Percentiles rank a stretch among this genome's conserved stretches.
These are phyloP conservation scores for Macrophya alboannulata DNA, from an alignment of 2,888 invertebrate species.

Conservation along the genomic window DNA sequence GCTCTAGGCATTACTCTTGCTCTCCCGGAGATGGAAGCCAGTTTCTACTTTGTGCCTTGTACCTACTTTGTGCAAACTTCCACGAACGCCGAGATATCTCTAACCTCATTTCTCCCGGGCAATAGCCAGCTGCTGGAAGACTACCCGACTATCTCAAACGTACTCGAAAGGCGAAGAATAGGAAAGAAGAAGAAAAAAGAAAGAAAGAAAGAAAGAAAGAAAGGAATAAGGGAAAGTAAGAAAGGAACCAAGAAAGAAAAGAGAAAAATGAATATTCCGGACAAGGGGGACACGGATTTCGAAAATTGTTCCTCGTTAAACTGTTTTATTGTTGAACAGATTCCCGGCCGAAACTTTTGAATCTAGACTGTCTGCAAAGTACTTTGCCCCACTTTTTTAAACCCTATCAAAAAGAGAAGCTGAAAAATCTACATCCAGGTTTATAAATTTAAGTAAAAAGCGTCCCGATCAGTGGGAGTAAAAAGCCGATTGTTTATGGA, in stretches of 20 bases:
- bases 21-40: conserved; percentile 40
- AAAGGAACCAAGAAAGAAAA: background rate
- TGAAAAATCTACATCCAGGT: background rate
- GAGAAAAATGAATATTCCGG: background rate
- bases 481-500: conserved; percentile 24
- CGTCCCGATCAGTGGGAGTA: background rate
- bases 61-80: conserved; percentile 41
- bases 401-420: background rate
- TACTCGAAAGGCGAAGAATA: background rate
- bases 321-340: background rate
- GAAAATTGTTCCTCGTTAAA: conserved; percentile 2
- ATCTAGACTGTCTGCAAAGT: background rate
- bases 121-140: background rate
- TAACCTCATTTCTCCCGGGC: conserved; percentile 6
- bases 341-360: background rate
- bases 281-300: background rate
- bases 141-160: background rate
- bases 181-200: background rate
- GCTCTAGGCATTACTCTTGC: conserved; percentile 35
- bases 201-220: background rate
- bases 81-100: conserved; percentile 21
- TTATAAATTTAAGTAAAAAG: background rate
- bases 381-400: background rate
- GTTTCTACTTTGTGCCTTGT: conserved; percentile 36
- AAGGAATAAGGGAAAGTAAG: background rate